Percentiles rank a stretch among this genome's conserved stretches.
phyloP scores from a whole-genome alignment of 2,113 vertebrate species.

The Perca fluviatilis region DNA sequence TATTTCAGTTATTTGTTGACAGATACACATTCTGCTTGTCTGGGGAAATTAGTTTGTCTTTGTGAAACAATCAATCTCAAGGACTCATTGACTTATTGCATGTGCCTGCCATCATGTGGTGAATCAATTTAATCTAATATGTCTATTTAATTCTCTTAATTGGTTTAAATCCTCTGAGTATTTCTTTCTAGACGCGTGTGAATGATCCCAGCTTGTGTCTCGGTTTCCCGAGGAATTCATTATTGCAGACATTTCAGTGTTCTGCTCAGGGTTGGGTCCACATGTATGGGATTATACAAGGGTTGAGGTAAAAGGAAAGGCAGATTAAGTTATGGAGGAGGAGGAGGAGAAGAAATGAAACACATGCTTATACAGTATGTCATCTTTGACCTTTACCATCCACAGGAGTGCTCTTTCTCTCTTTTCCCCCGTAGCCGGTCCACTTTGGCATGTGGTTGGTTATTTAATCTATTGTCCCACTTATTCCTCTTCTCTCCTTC shows the following conservation, averaged over 20 bases:
- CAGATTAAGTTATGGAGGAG: slow-evolving; percentile 47
- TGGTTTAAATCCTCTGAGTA: slow-evolving; percentile 11
- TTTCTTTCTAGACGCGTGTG: slow-evolving; percentile 23
- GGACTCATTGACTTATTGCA: not conserved
- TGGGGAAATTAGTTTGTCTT: not conserved
- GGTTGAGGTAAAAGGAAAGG: slow-evolving; percentile 26
- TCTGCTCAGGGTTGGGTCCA: slow-evolving; percentile 14
- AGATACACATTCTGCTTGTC: not conserved
- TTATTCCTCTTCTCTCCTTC: slow-evolving; percentile 14
- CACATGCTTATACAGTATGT: slow-evolving; percentile 10
- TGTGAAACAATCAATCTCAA: not conserved
- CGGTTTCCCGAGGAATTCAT: not conserved
- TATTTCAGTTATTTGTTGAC: not conserved
- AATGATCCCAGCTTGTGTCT: slow-evolving; percentile 17
- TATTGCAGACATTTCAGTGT: slow-evolving; percentile 28
- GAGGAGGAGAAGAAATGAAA: slow-evolving; percentile 32
- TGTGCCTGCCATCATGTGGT: not conserved
- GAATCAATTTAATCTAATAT: slow-evolving; percentile 5
- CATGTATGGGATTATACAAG: slow-evolving; percentile 39
- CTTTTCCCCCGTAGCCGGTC: not conserved
- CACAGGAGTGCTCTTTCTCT: slow-evolving; percentile 15
- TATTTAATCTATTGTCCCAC: slow-evolving; percentile 9
- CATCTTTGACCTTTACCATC: slow-evolving; percentile 64
- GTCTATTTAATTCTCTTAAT: slow-evolving; percentile 17
- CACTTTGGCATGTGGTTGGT: slow-evolving; percentile 24